These are phyloP conservation scores for Mustela nigripes DNA, from an alignment of 2,113 vertebrate species.

Conservation along the genomic window DNA sequence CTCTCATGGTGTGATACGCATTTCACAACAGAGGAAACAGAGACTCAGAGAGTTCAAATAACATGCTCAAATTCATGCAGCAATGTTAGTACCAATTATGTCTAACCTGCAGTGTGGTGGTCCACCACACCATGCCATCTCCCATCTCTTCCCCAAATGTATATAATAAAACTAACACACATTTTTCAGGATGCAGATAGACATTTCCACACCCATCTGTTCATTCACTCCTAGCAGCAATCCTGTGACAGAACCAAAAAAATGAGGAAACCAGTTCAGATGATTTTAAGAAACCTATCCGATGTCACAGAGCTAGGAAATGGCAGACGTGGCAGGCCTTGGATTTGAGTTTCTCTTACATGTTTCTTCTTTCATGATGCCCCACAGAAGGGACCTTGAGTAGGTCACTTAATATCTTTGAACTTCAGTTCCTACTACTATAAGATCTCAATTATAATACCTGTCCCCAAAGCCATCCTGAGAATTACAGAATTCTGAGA, in stretches of 20 bases:
- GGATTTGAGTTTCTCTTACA: background rate
- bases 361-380: background rate
- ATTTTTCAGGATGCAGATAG: background rate
- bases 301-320: background rate
- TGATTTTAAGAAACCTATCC: background rate
- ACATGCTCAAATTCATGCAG: background rate
- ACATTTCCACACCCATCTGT: background rate
- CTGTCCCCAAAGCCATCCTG: background rate
- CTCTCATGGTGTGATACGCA: background rate
- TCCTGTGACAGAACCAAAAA: background rate
- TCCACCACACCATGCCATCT: background rate
- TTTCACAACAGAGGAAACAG: background rate
- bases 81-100: background rate
- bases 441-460: background rate
- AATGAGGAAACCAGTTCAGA: background rate
- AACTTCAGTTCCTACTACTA: background rate
- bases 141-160: background rate
- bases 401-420: background rate
- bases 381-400: background rate
- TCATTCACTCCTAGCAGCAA: background rate
- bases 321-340: background rate
- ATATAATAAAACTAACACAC: background rate
- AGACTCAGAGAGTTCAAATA: background rate
- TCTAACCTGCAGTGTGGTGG: background rate
- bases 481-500: background rate